phyloP scores from a whole-genome alignment of 2,113 vertebrate species.

The Plotosus lineatus region DNA sequence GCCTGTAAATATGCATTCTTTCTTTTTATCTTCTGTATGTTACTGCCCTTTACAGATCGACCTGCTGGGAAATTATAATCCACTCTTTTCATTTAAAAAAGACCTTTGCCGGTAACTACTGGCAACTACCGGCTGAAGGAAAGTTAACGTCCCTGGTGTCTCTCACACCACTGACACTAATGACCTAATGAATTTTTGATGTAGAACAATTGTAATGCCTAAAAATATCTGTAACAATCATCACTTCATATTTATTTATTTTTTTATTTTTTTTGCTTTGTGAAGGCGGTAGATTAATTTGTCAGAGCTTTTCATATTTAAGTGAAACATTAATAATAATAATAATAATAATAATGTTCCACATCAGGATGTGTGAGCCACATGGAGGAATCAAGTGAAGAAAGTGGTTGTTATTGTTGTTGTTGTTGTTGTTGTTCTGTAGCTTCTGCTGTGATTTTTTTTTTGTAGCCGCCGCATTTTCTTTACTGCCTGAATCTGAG shows the following conservation, averaged over 20 bases:
- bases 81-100: background rate
- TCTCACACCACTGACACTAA: constrained; percentile 28
- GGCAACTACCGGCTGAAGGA: constrained; percentile 19
- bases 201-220: constrained; percentile 4
- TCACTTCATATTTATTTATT: background rate
- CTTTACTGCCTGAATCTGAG: background rate
- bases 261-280: background rate
- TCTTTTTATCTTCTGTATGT: background rate
- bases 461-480: too few relatives aligned
- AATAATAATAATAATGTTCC: background rate
- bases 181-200: constrained; percentile 14
- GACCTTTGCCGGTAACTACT: constrained; percentile 24
- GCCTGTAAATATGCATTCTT: background rate
- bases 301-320: background rate
- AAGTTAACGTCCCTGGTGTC: constrained; percentile 23
- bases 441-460: background rate
- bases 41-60: background rate
- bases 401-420: too few relatives aligned
- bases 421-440: too few relatives aligned
- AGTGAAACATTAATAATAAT: background rate
- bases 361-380: background rate
- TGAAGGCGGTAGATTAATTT: background rate
- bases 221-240: constrained; percentile 10
- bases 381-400: background rate
- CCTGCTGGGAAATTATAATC: constrained; percentile 27